Conservation (phyloP, 1,140 invertebrate species). For the Drosophila jambulina region DNA sequence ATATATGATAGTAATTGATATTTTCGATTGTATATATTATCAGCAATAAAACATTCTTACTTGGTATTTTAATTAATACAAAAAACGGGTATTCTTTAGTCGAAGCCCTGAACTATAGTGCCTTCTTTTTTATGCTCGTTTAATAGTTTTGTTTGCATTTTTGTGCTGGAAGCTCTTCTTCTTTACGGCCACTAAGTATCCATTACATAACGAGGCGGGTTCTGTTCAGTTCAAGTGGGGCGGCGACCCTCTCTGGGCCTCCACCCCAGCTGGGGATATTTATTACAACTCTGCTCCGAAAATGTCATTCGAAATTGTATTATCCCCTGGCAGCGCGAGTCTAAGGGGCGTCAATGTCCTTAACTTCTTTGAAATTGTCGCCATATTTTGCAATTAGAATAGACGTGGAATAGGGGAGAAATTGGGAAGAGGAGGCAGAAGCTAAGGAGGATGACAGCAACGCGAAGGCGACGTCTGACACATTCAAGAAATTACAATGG, state of each 20-base stretch:
- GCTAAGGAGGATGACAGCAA: constrained; percentile 22
- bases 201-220: constrained; percentile 59
- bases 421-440: not conserved
- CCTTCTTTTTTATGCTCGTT: constrained; percentile 41
- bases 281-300: constrained; percentile 56
- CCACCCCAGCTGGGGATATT: constrained; percentile 35
- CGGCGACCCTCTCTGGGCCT: constrained; percentile 4
- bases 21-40: too few relatives aligned
- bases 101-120: not conserved
- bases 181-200: constrained; percentile 56
- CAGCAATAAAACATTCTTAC: too few relatives aligned
- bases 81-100: not conserved
- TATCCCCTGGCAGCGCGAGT: constrained; percentile 58
- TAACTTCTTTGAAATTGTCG: constrained; percentile 79
- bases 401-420: constrained; percentile 31
- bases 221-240: constrained; percentile 42
- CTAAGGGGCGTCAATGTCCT: constrained; percentile 70
- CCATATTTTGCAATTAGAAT: constrained; percentile 81
- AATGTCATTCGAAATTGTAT: constrained; percentile 82
- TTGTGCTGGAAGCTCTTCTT: constrained; percentile 45
- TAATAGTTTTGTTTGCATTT: constrained; percentile 69
- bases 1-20: too few relatives aligned
- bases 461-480: constrained; percentile 55
- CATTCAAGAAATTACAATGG: constrained; percentile 81
- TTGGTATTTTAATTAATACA: too few relatives aligned